Conservation (phyloP, 2,888 invertebrate genomes). For the Chrysolina americana region DNA sequence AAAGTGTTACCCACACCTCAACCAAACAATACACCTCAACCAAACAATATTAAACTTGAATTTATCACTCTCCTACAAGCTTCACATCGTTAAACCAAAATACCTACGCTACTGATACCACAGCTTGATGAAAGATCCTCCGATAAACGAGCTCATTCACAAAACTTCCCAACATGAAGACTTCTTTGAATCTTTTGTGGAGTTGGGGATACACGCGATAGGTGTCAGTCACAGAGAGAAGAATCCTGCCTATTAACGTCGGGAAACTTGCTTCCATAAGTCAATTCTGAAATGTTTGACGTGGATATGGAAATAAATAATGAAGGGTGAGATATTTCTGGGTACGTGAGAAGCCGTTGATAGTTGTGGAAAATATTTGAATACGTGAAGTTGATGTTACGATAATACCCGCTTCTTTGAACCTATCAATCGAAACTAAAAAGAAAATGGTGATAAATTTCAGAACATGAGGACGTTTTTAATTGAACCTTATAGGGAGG, state of each 20-base stretch:
- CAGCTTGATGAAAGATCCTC: conserved; percentile 57
- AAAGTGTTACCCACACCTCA: too few relatives aligned
- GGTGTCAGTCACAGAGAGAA: conserved; percentile 61
- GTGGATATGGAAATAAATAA: neutral
- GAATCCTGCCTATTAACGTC: conserved; percentile 31
- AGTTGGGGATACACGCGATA: conserved; percentile 60
- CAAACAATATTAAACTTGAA: too few relatives aligned
- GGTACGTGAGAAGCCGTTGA: neutral
- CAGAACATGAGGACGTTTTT: too few relatives aligned
- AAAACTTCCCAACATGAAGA: conserved; percentile 57
- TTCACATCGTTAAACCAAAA: neutral
- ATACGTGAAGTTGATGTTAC: neutral
- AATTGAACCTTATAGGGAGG: too few relatives aligned
- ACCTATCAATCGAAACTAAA: too few relatives aligned
- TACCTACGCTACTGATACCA: conserved; percentile 27
- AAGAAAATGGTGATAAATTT: too few relatives aligned
- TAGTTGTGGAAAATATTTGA: neutral
- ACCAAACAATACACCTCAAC: too few relatives aligned
- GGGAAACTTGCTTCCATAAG: neutral
- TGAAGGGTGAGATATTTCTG: neutral
- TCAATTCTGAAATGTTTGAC: conserved; percentile 16
- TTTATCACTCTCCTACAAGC: neutral
- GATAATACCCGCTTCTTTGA: too few relatives aligned
- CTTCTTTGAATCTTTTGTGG: conserved; percentile 62
- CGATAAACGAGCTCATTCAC: conserved; percentile 62